These are phyloP conservation scores for Myotis pilosus DNA, from an alignment of 2,797 vertebrate species.

Conservation along the genomic window DNA sequence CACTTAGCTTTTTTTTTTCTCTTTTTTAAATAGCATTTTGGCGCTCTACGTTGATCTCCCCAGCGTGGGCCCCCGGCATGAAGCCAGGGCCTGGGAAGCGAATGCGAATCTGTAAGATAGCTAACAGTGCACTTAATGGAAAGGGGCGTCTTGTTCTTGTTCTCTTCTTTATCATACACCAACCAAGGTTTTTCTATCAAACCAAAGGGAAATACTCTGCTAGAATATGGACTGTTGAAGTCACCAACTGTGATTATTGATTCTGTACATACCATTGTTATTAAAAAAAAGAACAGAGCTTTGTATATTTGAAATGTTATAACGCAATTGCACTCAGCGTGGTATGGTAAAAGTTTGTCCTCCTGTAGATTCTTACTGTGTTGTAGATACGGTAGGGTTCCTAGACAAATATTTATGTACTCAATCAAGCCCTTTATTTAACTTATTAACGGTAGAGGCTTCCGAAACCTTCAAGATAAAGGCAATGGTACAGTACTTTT, in stretches of 20 bases:
- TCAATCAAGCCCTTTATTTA: conserved; percentile 89
- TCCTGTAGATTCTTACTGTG: conserved; percentile 95
- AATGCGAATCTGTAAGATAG: conserved; percentile 81
- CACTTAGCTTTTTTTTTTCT: conserved; percentile 36
- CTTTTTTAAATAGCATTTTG: conserved; percentile 60
- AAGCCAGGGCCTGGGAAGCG: conserved; percentile 74
- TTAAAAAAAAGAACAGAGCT: conserved; percentile 91
- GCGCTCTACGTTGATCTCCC: conserved; percentile 65
- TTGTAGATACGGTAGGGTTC: conserved; percentile 94
- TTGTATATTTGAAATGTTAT: conserved; percentile 98
- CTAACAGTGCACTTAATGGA: conserved; percentile 85
- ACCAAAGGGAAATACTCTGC: conserved; percentile 93
- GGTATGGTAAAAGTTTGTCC: conserved; percentile 97
- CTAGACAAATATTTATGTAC: conserved; percentile 99
- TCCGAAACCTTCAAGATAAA: conserved; percentile 86
- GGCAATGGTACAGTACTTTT: conserved; percentile 88
- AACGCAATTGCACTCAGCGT: conserved; percentile 97
- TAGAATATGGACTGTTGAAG: conserved; percentile 89
- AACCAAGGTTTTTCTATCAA: conserved; percentile 92
- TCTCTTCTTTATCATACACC: conserved; percentile 86
- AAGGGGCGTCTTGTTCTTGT: conserved; percentile 81
- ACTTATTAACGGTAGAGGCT: conserved; percentile 90
- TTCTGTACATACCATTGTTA: conserved; percentile 95
- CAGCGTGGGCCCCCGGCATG: conserved; percentile 75
- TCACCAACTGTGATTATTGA: conserved; percentile 93